Evolutionary conservation across 2,888 invertebrate species (phyloP), one percentile per base, ranked within the genome.

Genomic region (Mesorhabditis sp.): DNA sequence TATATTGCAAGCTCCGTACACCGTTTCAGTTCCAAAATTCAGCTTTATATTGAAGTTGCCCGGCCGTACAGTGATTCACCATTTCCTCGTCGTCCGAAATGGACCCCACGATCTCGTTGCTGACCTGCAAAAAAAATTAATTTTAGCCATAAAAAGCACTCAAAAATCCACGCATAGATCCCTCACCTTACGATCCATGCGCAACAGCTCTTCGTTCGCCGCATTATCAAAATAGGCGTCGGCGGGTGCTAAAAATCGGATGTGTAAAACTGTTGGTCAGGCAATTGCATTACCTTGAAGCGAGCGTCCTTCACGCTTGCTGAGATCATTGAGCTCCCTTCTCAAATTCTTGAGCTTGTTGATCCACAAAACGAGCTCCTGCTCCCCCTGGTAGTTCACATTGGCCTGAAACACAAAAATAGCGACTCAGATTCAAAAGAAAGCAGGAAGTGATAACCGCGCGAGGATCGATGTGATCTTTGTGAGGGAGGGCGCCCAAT

Each of bases 251-350:
- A 50, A 50, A 50, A 28, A 28, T 28, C 2, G 28, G 28, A 28
- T 28, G 58, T 10, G 0, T n/a, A 50, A 50, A 50, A 50, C 28
- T 1, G n/a, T 13, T 2, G 58, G 58, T n/a, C 58, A 50, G n/a
- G n/a, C 7, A 50, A 50, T 50, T n/a, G 58, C 7, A 10, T 13
- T 13, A 50, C 58, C n/a, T 50, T 50, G 58, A 10, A 50, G 7
- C n/a, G 58, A 13, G 58, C n/a, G 58, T n/a, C 58, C 58, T 50
- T 50, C 58, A 10, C 58, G 58, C n/a, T 50, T 50, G n/a, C 58
- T 50, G 10, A n/a, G n/a, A 2, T 50, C 58, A n/a, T 50, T 50
- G 10, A 50, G n/a, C n/a, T 50, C 58, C 58, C n/a, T 50, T 10
- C 58, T 10, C 58, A 50, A 10, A 13, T 50, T n/a, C n/a, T n/a